phyloP scores from a whole-genome alignment of 2,113 vertebrate species.

The Tauraco erythrolophus region DNA sequence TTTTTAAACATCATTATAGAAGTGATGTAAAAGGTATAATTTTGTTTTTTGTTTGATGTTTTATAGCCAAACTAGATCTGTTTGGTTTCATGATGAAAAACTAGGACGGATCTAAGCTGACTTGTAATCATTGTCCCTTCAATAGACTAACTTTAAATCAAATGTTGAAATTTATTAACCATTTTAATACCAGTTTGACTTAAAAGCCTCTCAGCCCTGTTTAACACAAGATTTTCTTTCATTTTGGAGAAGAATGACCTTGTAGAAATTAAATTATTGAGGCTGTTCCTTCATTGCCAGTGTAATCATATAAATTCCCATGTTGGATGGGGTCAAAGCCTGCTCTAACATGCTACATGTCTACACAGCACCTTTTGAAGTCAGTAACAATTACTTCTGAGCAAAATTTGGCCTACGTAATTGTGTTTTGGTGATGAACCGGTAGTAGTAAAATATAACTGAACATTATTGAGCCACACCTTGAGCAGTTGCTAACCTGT shows the following conservation, averaged over 20 bases:
- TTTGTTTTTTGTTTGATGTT: not conserved
- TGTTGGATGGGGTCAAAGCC: not conserved
- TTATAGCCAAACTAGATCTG: not conserved
- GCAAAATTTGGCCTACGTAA: not conserved
- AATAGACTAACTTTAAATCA: not conserved
- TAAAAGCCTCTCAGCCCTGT: not conserved
- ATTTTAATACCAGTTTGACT: not conserved
- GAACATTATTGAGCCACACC: not conserved
- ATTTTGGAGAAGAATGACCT: not conserved
- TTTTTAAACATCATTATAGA: not conserved
- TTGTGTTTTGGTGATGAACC: not conserved
- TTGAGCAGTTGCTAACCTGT: not conserved
- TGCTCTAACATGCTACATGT: not conserved
- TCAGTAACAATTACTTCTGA: not conserved
- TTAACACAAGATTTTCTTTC: not conserved
- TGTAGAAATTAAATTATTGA: not conserved
- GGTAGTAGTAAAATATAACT: not conserved
- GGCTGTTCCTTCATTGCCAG: not conserved
- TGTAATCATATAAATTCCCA: not conserved
- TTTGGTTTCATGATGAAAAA: not conserved
- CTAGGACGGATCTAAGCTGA: not conserved
- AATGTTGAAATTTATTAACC: not conserved
- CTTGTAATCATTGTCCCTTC: not conserved
- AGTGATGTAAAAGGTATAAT: not conserved
- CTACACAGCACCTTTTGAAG: not conserved